These are phyloP conservation scores for Onychostruthus taczanowskii DNA, from an alignment of 2,113 vertebrate species.

Conservation along the genomic window DNA sequence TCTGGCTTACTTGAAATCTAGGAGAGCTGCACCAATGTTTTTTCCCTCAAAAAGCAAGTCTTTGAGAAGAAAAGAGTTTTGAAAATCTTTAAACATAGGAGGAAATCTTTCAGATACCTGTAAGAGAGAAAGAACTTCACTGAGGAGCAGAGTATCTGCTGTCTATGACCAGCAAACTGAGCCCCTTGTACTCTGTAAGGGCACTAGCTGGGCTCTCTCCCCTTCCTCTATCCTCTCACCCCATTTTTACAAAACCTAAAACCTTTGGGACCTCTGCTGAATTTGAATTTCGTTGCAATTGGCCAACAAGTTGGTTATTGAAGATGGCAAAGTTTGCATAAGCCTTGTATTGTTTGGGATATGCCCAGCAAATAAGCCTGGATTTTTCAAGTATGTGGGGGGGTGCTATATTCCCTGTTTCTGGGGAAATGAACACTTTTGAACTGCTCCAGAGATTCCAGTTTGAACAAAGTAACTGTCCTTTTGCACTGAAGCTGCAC, in stretches of 20 bases:
- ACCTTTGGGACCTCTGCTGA: neutral
- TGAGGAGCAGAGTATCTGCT: fast-evolving
- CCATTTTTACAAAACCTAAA: neutral
- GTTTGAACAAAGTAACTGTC: neutral
- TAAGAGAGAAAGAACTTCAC: neutral
- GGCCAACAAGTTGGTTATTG: neutral
- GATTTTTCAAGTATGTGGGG: neutral
- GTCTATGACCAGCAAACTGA: neutral
- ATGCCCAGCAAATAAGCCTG: neutral
- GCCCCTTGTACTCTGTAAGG: too few species aligned
- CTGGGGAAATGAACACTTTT: neutral
- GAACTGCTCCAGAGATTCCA: neutral
- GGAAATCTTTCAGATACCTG: neutral
- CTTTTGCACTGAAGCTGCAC: neutral
- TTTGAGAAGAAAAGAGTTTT: neutral
- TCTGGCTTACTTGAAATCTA: neutral
- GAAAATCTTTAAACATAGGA: neutral
- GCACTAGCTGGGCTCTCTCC: neutral
- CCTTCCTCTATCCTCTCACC: neutral
- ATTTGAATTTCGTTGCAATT: neutral
- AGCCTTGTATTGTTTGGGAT: neutral
- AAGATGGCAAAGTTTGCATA: neutral
- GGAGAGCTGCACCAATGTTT: neutral
- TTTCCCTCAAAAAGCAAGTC: neutral
- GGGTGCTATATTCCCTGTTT: neutral